Base-by-base conservation (phyloP, 2,113 vertebrate species). In the Kryptolebias marmoratus region DNA sequence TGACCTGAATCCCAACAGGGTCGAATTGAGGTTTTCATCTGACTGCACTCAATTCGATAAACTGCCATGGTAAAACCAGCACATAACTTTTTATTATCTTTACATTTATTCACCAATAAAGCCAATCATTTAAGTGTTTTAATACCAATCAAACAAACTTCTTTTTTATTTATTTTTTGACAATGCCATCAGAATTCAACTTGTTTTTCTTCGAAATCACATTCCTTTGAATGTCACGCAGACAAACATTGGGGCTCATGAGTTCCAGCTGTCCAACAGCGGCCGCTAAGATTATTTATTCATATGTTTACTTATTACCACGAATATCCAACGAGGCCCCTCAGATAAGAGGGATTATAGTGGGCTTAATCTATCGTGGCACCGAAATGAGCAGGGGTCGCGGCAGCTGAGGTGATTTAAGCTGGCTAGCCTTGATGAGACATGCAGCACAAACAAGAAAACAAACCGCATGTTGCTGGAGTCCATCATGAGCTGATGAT, bases 371-470 rank as follows among this genome's bases (percentile, higher is more conserved):
- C 91, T 91, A 84, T 85, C 71, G 54, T 88, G 87, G 80, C 90
- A 87, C 83, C 89, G 78, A 92, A 91, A 90, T 90, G 86, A 92
- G 92, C 88, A 91, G 81, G 85, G 90, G 88, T 90, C 89, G 89
- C 71, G 81, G 79, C 60, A 11, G 71, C 83, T 71, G 86, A 90
- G 89, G 91, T 91, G 90, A 89, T 87, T 91, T 89, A 88, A 89
- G 58, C 80, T 81, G 85, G 79, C 74, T 75, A 73, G 86, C 79
- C 80, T 88, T 86, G 87, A 89, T 85, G 86, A 79, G 76, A 84
- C 83, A 86, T 64, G 78, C 36, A 69, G 68, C 81, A 75, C 78
- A 91, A 92, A 91, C 88, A 92, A 78, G 79, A 82, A 84, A 89
- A 90, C 77, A 90, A 85, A 87, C 81, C 66, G 65, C 68, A 64